These are phyloP conservation scores for Syngnathus scovelli DNA, from an alignment of 2,113 vertebrate species.

Conservation along the genomic window DNA sequence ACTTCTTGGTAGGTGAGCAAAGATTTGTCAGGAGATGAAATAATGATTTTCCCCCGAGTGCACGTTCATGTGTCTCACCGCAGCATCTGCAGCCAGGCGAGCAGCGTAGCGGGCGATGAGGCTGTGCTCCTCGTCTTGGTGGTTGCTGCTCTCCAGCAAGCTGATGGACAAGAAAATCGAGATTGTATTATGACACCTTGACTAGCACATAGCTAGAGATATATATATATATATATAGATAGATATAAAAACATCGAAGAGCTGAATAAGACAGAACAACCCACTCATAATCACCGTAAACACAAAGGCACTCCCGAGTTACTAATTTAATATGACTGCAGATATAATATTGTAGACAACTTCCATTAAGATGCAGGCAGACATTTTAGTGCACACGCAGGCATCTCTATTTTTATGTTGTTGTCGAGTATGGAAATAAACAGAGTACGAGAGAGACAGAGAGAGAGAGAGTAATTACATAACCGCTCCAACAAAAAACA, in stretches of 20 bases:
- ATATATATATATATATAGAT: background rate
- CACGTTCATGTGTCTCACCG: slow-evolving; percentile 74
- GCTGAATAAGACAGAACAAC: background rate
- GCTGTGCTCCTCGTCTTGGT: slow-evolving; percentile 95
- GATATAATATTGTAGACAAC: background rate
- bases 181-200: slow-evolving; percentile 27
- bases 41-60: background rate
- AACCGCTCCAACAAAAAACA: background rate
- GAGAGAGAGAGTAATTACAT: background rate
- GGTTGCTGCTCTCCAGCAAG: slow-evolving; percentile 85
- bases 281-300: background rate
- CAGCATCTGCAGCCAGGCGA: slow-evolving; percentile 89
- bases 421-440: slow-evolving; percentile 4
- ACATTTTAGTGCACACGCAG: slow-evolving; percentile 10
- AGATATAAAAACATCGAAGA: no score
- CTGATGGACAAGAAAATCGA: slow-evolving; percentile 65
- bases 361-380: background rate
- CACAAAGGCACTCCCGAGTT: background rate
- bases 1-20: slow-evolving; percentile 22
- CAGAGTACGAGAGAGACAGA: background rate
- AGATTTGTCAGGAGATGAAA: background rate
- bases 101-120: slow-evolving; percentile 97
- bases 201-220: slow-evolving; percentile 6
- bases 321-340: background rate
- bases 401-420: slow-evolving; percentile 1